Evolutionary conservation across 2,113 vertebrate species (phyloP), one percentile per base, ranked within the genome.

Genomic region (Perccottus glenii): DNA sequence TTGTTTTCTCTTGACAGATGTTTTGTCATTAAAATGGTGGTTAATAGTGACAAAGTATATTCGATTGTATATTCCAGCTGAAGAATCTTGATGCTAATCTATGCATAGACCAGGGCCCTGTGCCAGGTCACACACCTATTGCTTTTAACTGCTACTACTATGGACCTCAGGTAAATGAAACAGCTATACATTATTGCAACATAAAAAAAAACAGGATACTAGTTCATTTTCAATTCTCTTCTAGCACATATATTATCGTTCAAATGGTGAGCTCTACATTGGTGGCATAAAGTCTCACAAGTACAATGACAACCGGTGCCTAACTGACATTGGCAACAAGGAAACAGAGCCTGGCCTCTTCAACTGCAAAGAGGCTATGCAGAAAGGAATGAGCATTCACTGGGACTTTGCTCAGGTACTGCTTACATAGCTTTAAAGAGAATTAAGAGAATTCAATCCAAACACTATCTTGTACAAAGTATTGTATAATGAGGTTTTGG

Each of bases 351-450:
- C 88, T 2, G 78, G 73, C 0, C 77, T 93, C 5, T 68, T 82
- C 55, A 55, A 85, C 48, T 93, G 91, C 60, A 84, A 72, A 46
- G 78, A 85, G 4, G 86, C 85, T 0, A 8, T 73, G 45, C 59
- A 85, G 70, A 85, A 73, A 60, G 77, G 78, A 33, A 81, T 88
- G 53, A 73, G 82, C 10, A 87, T 88, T 52, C 33, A 82, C 77
- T 93, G 92, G 92, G 82, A 91, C 55, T 92, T 92, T 51, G 85
- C 73, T 84, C 90, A 93, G 91, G 91, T 92, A 78, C 0, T 0
- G 1, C 11, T n/a, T n/a, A 7, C 60, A 12, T 5, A 56, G 42
- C n/a, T 35, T 2, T 14, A 60, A 27, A 1, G n/a, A 38, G 6
- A 4, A 42, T n/a, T 16, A 15, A 11, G 16, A 42, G 9, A 16